A percentile compares a stretch with the other conserved stretches of the same genome.
Conservation (phyloP, 2,797 vertebrate genomes). For the Xenops minutus region DNA sequence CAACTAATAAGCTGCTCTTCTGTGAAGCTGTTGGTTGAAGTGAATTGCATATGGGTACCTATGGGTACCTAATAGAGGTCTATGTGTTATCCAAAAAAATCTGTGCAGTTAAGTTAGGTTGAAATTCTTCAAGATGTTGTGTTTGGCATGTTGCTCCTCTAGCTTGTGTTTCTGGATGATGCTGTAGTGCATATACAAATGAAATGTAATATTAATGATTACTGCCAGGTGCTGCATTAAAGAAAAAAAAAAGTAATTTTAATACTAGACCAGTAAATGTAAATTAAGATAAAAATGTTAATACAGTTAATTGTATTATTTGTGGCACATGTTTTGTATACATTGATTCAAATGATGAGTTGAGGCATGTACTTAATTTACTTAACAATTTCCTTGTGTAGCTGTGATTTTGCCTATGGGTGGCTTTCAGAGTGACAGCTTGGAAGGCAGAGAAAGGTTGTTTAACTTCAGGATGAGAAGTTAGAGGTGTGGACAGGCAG, state of each 20-base stretch:
- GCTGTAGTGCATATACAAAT: background rate
- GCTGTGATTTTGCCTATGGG: background rate
- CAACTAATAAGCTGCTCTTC: background rate
- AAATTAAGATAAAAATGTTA: background rate
- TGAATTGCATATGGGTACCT: background rate
- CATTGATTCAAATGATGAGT: background rate
- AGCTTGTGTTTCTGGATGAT: background rate
- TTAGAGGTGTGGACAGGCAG: background rate
- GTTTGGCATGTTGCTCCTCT: background rate
- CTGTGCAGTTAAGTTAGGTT: accelerated
- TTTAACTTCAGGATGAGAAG: background rate
- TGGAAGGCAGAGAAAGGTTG: background rate
- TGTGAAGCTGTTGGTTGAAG: background rate
- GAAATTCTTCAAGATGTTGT: background rate
- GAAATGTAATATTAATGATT: background rate
- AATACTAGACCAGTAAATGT: background rate
- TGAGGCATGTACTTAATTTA: background rate
- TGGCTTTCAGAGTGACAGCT: background rate
- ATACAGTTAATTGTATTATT: background rate
- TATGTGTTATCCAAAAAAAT: background rate
- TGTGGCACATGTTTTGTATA: background rate
- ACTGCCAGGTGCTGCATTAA: background rate
- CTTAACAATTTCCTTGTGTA: background rate
- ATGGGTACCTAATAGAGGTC: background rate
- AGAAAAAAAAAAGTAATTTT: background rate